A percentile compares a stretch with the other conserved stretches of the same genome.
phyloP scores from a whole-genome alignment of 2,888 invertebrate genomes.

The Hypolimnas misippus region DNA sequence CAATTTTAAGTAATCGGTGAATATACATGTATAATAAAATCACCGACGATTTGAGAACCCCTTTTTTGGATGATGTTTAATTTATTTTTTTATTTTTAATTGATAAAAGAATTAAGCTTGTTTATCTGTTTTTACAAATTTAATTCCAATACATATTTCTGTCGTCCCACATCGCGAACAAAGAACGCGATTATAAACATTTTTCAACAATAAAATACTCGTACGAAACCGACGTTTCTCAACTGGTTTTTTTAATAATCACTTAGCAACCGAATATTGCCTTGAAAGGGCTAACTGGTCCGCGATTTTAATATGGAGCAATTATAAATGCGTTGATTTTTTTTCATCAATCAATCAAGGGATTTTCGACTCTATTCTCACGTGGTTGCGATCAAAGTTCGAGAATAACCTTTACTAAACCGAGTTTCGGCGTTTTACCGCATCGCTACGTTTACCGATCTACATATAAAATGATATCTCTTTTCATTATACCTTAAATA shows the following conservation, averaged over 20 bases:
- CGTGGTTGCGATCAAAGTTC: conserved; percentile 4
- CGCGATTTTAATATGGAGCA: conserved; percentile 60
- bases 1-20: no score
- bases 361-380: conserved; percentile 29
- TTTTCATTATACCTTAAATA: conserved; percentile 31
- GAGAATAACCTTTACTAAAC: neutral
- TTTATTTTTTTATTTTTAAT: no score
- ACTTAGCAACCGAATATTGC: conserved; percentile 51
- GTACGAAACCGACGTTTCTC: conserved; percentile 18
- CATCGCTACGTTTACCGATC: conserved; percentile 21
- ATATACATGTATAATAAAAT: no score
- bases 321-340: conserved; percentile 50
- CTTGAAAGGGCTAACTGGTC: conserved; percentile 58
- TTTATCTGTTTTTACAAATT: neutral
- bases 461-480: conserved; percentile 15
- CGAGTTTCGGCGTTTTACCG: conserved; percentile 32
- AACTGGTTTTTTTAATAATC: conserved; percentile 29
- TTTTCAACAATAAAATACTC: conserved; percentile 28
- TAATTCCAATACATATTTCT: neutral
- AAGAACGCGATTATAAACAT: conserved; percentile 21
- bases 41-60: no score
- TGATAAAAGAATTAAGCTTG: no score
- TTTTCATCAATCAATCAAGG: conserved; percentile 13
- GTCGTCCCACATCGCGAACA: conserved; percentile 13
- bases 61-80: no score